Conservation (phyloP, 23 tunicate species). For the Clavelina lepadiformis region DNA sequence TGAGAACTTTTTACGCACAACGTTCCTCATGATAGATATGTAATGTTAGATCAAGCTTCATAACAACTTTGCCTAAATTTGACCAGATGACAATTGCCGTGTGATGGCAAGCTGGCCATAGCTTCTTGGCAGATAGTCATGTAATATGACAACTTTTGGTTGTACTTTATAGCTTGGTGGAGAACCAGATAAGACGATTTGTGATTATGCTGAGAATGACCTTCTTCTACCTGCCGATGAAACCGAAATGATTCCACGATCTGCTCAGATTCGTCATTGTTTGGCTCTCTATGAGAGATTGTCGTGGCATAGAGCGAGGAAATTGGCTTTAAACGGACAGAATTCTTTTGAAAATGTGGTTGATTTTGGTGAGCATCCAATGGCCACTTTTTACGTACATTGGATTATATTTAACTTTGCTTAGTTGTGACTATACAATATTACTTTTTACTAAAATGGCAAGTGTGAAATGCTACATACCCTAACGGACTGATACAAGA, state of each 20-base stretch:
- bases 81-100: too few relatives aligned
- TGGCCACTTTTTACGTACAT: neutral
- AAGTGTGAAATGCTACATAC: too few relatives aligned
- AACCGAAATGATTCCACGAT: slow-evolving; percentile 46
- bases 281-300: slow-evolving; percentile 59
- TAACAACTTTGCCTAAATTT: too few relatives aligned
- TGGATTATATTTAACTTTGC: too few relatives aligned
- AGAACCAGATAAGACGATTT: slow-evolving; percentile 20
- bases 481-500: too few relatives aligned
- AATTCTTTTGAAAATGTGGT: slow-evolving; percentile 56
- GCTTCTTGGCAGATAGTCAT: neutral
- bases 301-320: slow-evolving; percentile 67
- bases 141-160: neutral
- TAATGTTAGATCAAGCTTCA: too few relatives aligned
- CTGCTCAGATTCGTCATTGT: slow-evolving; percentile 49
- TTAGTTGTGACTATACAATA: too few relatives aligned
- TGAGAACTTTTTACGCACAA: too few relatives aligned
- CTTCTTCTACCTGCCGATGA: slow-evolving; percentile 38
- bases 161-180: slow-evolving; percentile 15
- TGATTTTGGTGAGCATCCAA: neutral
- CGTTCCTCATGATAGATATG: too few relatives aligned
- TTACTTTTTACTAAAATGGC: too few relatives aligned
- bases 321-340: slow-evolving; percentile 46
- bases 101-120: neutral
- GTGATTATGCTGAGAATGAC: slow-evolving; percentile 54